Evolutionary conservation across 2,888 invertebrate species (phyloP).

Genomic region (Frankliniella intonsa): DNA sequence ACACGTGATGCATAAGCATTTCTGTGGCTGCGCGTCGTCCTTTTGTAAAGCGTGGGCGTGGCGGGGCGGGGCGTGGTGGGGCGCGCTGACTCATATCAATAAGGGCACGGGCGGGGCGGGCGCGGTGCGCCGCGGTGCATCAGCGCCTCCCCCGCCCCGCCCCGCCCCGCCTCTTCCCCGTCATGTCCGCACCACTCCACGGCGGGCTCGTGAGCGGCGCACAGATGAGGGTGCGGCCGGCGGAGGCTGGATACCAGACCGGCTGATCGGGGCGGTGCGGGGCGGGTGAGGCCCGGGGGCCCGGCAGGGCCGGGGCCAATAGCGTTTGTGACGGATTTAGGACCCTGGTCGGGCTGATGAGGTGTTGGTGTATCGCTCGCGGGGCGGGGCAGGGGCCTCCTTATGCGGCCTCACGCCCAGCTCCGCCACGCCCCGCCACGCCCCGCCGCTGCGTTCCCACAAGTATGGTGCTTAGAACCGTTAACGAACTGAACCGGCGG

Average conservation of each 20-base stretch:
- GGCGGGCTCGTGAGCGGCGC: too few species aligned
- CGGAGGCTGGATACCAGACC: too few species aligned
- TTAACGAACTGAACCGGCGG: not conserved
- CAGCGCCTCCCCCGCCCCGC: too few species aligned
- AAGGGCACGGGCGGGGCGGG: not conserved
- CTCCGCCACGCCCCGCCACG: not conserved
- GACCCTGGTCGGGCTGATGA: not conserved
- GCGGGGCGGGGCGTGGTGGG: not conserved
- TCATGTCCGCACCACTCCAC: too few species aligned
- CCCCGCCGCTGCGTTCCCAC: not conserved
- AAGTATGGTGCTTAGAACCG: not conserved
- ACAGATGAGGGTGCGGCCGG: too few species aligned
- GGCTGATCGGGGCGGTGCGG: too few species aligned
- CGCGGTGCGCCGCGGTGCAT: not conserved
- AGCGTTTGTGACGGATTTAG: not conserved
- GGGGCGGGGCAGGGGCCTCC: not conserved
- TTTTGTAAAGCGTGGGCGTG: not conserved
- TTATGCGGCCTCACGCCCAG: not conserved
- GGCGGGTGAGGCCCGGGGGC: too few species aligned
- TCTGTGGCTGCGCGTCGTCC: not conserved
- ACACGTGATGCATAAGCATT: not conserved
- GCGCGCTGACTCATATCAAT: slow-evolving; percentile 18
- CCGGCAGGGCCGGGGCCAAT: too few species aligned
- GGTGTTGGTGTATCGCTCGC: not conserved
- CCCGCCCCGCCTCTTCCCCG: too few species aligned